Evolutionary conservation across 2,888 invertebrate species (phyloP).

Genomic region (Drosophila seclusa): DNA sequence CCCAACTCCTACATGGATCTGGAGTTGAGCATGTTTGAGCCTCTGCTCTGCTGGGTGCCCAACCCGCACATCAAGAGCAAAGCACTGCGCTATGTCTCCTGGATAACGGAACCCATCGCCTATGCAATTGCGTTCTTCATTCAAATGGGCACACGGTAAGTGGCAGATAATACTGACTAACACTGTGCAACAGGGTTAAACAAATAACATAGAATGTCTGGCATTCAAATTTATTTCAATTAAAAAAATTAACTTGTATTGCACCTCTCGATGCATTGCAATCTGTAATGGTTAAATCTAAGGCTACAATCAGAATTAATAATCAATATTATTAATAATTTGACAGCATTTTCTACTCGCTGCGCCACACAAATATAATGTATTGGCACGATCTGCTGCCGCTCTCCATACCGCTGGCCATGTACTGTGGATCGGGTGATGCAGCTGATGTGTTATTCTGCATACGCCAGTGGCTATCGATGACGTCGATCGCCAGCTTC

Average conservation of each 20-base stretch:
- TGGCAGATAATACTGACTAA: constrained; percentile 14
- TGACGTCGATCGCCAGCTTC: constrained; percentile 87
- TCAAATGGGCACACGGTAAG: constrained; percentile 81
- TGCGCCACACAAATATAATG: constrained; percentile 77
- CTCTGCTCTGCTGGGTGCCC: constrained; percentile 89
- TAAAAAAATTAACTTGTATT: not conserved
- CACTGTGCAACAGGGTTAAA: no score
- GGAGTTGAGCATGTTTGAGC: constrained; percentile 89
- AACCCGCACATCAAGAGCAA: constrained; percentile 85
- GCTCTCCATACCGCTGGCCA: constrained; percentile 84
- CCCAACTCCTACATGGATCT: constrained; percentile 91
- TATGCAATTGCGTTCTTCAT: constrained; percentile 77
- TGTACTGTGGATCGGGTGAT: constrained; percentile 84
- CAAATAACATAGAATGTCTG: no score
- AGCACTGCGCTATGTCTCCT: constrained; percentile 86
- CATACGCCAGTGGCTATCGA: constrained; percentile 86
- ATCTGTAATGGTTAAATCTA: not conserved
- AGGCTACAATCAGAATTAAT: constrained; percentile 7
- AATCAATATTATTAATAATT: not conserved
- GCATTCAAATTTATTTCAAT: no score
- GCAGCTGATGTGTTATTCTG: constrained; percentile 59
- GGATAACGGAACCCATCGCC: constrained; percentile 86
- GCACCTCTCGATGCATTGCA: not conserved
- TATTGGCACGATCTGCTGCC: constrained; percentile 85
- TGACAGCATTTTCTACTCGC: constrained; percentile 78